phyloP scores from a whole-genome alignment of 2,888 invertebrate species.

The Tinea semifulvella region DNA sequence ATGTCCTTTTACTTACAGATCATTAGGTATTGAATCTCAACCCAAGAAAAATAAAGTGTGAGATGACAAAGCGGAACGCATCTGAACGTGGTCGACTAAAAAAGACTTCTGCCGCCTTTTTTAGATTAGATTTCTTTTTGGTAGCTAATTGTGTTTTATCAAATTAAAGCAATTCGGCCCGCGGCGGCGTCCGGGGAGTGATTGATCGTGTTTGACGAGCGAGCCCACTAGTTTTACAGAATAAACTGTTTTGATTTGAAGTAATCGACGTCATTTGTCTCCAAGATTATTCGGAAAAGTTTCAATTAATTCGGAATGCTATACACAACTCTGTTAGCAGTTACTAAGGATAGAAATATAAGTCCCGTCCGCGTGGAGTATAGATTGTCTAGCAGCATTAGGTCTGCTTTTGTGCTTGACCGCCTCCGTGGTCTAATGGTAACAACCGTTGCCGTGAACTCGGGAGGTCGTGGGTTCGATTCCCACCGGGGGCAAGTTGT shows the following conservation, averaged over 20 bases:
- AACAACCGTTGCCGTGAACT: too few relatives aligned
- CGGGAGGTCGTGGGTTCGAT: too few relatives aligned
- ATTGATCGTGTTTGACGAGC: constrained; percentile 61
- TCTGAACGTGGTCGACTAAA: constrained; percentile 30
- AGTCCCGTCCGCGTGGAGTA: too few relatives aligned
- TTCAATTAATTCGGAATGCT: too few relatives aligned
- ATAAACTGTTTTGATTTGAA: constrained; percentile 62
- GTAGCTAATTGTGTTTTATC: constrained; percentile 68
- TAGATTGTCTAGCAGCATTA: too few relatives aligned
- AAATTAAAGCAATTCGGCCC: constrained; percentile 58
- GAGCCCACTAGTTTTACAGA: constrained; percentile 56
- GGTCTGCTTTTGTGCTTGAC: too few relatives aligned
- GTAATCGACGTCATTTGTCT: constrained; percentile 53
- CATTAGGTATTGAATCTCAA: neutral
- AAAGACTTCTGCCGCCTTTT: constrained; percentile 36
- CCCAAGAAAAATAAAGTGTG: neutral
- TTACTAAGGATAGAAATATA: too few relatives aligned
- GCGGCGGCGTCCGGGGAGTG: constrained; percentile 35
- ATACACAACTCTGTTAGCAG: too few relatives aligned
- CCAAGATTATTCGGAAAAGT: constrained; percentile 18
- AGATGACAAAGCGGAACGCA: constrained; percentile 31
- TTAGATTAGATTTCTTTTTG: constrained; percentile 63
- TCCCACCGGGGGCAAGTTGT: too few relatives aligned
- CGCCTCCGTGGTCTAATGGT: too few relatives aligned
- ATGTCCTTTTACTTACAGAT: neutral